Percentiles rank a stretch among this genome's conserved stretches.
phyloP scores from a whole-genome alignment of 2,888 invertebrate genomes.

The Troides aeacus region DNA sequence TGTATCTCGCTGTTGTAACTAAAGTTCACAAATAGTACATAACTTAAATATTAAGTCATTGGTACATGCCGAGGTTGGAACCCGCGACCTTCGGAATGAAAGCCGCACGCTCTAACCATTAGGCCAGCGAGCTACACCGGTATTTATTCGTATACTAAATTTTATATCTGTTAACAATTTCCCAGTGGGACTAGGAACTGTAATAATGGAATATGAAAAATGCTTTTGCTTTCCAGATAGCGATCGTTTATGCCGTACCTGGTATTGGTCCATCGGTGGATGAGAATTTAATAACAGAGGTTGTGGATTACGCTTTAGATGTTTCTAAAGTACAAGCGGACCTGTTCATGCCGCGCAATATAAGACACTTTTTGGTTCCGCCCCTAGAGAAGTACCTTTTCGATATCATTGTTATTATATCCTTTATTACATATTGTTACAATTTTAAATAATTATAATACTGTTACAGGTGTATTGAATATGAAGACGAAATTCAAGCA shows the following conservation, averaged over 20 bases:
- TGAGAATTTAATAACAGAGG: constrained; percentile 67
- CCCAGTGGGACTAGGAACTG: not conserved
- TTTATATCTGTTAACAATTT: not conserved
- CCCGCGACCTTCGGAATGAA: too few species aligned
- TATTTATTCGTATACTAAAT: not conserved
- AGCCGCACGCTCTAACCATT: too few species aligned
- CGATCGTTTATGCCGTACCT: constrained; percentile 71
- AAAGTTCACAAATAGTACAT: too few species aligned
- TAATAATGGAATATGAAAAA: not conserved
- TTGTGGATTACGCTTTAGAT: constrained; percentile 75
- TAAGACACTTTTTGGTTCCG: constrained; percentile 85
- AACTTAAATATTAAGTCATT: too few species aligned
- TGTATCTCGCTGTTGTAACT: too few species aligned
- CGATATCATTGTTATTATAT: not conserved
- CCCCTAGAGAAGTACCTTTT: constrained; percentile 77
- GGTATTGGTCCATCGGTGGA: constrained; percentile 82
- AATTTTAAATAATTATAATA: not conserved
- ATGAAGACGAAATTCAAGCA: constrained; percentile 40
- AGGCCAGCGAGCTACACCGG: too few species aligned
- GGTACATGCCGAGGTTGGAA: too few species aligned
- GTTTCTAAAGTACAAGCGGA: constrained; percentile 81
- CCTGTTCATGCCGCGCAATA: constrained; percentile 85
- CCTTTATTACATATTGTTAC: not conserved
- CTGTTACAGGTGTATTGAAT: constrained; percentile 50
- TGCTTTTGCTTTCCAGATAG: constrained; percentile 44